These are phyloP conservation scores for Mamestra configurata DNA, from an alignment of 1,140 invertebrate species.

Conservation along the genomic window DNA sequence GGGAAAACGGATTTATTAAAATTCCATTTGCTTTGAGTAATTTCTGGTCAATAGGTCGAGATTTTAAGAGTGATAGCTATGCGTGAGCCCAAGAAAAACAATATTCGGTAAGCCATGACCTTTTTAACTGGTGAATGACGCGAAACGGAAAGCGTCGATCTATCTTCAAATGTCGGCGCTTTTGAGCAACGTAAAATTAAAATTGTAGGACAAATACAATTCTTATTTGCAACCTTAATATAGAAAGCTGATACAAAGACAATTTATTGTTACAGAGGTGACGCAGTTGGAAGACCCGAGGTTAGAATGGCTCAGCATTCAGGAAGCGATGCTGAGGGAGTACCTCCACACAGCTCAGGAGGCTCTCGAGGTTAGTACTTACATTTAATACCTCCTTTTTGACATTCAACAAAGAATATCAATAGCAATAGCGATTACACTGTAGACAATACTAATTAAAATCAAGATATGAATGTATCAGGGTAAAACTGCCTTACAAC, in stretches of 20 bases:
- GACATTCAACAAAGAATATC: neutral
- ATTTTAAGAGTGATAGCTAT: constrained; percentile 1
- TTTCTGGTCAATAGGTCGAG: neutral
- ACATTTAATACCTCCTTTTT: neutral
- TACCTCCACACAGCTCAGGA: constrained; percentile 98
- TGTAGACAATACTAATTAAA: neutral
- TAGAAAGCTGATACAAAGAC: neutral
- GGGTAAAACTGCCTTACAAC: no score
- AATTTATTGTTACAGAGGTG: constrained; percentile 91
- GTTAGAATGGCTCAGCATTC: constrained; percentile 97
- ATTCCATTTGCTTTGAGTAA: constrained; percentile 12
- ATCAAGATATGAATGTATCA: no score
- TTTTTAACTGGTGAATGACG: neutral
- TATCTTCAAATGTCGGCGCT: no score
- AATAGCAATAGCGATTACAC: neutral
- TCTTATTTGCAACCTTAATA: neutral
- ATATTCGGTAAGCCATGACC: neutral
- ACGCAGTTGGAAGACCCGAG: constrained; percentile 98
- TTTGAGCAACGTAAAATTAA: no score
- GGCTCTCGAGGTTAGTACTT: constrained; percentile 94
- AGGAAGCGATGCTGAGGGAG: constrained; percentile 98
- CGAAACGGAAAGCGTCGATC: neutral
- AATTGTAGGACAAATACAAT: no score
- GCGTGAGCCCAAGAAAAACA: neutral
- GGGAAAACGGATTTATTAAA: constrained; percentile 26